Conservation (phyloP, 2,113 vertebrate species). For the Emydocephalus ijimae region DNA sequence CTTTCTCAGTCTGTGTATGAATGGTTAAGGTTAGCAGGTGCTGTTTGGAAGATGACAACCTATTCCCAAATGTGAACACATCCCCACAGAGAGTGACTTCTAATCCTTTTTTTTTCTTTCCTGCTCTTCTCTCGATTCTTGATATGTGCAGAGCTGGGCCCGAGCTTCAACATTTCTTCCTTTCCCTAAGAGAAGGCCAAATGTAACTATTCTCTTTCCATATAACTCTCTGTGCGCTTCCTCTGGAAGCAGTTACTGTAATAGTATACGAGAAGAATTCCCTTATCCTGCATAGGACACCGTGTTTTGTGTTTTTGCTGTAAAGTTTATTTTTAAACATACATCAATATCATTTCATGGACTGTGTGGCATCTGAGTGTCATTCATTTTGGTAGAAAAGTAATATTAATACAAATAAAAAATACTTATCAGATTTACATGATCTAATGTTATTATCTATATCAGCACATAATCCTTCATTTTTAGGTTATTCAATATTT, state of each 20-base stretch:
- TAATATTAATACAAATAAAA: too few relatives aligned
- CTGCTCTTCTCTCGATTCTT: not conserved
- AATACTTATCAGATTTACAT: too few relatives aligned
- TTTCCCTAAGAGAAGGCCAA: not conserved
- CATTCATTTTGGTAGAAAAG: too few relatives aligned
- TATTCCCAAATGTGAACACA: not conserved
- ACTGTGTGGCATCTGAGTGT: too few relatives aligned
- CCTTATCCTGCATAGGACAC: not conserved
- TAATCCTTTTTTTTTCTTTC: not conserved
- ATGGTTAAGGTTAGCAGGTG: not conserved
- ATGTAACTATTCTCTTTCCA: not conserved
- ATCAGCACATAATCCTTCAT: too few relatives aligned
- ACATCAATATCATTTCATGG: too few relatives aligned
- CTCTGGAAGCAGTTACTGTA: not conserved
- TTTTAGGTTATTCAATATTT: too few relatives aligned
- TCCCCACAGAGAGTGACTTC: not conserved
- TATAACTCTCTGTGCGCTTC: not conserved
- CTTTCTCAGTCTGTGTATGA: not conserved
- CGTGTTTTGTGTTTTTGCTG: not conserved
- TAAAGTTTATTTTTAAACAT: too few relatives aligned
- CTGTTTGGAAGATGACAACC: not conserved
- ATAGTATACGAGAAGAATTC: not conserved
- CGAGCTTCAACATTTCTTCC: not conserved
- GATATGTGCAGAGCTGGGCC: not conserved
- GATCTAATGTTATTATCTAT: too few relatives aligned